Evolutionary conservation across 2,113 vertebrate genomes (phyloP).

Genomic region (Tragulus kanchil): DNA sequence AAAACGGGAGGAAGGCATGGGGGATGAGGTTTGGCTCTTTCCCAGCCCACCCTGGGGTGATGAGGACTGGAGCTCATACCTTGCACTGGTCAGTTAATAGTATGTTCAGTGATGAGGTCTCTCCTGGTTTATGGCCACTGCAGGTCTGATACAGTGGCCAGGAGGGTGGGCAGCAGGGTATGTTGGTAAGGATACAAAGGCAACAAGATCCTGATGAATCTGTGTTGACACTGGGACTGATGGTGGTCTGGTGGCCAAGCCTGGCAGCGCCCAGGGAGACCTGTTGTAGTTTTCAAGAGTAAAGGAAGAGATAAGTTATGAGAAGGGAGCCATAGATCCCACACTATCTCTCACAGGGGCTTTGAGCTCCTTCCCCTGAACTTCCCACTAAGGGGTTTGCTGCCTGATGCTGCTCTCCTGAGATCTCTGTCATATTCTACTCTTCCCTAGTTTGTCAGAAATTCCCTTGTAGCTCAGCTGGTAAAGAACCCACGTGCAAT

Average conservation of each 20-base stretch:
- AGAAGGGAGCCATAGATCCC: neutral
- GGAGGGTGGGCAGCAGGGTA: neutral
- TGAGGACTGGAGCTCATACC: neutral
- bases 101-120: neutral
- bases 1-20: neutral
- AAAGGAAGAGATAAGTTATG: neutral
- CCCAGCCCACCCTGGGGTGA: neutral
- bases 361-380: neutral
- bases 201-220: conserved; percentile 49
- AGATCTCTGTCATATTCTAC: neutral
- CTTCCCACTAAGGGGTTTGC: neutral
- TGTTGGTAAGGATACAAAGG: neutral
- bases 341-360: neutral
- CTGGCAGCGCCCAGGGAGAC: conserved; percentile 42
- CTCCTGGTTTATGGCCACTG: neutral
- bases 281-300: conserved; percentile 64
- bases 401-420: neutral
- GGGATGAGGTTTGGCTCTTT: neutral
- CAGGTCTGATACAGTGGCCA: neutral
- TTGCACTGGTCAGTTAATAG: neutral
- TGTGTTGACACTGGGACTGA: conserved; percentile 59
- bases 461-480: neutral
- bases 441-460: neutral
- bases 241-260: conserved; percentile 4
- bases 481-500: neutral